Evolutionary conservation across 2,888 invertebrate species (phyloP), one percentile per base, ranked within the genome.

Genomic region (Chrysina gloriosa): DNA sequence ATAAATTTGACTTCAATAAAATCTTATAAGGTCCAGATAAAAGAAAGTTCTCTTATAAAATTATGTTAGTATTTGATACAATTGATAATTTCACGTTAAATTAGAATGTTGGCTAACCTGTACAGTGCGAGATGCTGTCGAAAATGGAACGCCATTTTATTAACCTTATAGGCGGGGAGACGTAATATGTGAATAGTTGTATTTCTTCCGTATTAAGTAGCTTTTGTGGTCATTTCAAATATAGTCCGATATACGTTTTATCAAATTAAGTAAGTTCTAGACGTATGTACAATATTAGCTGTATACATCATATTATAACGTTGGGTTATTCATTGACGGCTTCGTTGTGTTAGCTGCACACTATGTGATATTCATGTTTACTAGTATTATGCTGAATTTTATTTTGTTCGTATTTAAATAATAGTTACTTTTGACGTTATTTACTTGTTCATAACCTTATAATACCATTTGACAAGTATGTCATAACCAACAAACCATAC

Each of bases 141-240:
- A 70, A 72, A 73, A 75, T 75, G 77, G 74, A 78, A 78, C 82
- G 82, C 82, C 82, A 83, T 83, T 82, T 81, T 81, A 80, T 77
- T 83, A 82, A 82, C 82, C 82, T 82, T 80, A 79, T 79, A 80
- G 81, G 80, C 79, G 80, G 80, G 80, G 80, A 81, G 78, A 77
- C 74, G 75, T 77, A 75, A 74, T 75, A 77, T 76, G 48, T 69
- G 65, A 65, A 50, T 50, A 69, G 65, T 65, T 58, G 56, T 65
- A 61, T 61, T 64, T 42, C 16, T 25, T 14, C 25, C 3, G 21
- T 23, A 16, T 47, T 56, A 34, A 34, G 19, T 58, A 58, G 19
- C 23, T 42, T 27, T 23, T 50, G 42, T 42, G 58, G 16, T 42
- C 27, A 2, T 42, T 42, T 42, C 16, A 14, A 25, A 42, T 14